Evolutionary conservation across 1,140 invertebrate genomes (phyloP), one percentile per base, ranked within the genome.

Genomic region (Drosophila auraria): DNA sequence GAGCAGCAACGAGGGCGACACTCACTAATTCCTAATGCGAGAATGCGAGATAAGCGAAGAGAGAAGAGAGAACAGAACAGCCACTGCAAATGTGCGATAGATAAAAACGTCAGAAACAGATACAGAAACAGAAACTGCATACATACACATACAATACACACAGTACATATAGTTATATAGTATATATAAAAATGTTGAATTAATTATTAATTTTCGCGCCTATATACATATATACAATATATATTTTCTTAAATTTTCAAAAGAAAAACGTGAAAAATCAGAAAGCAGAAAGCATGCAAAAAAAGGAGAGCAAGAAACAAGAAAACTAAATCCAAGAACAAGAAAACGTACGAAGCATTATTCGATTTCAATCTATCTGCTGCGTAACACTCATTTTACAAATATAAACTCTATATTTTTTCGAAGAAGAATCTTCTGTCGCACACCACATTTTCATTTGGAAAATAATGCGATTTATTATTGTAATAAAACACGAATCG

Each of bases 171-270:
- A 83, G 82, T 83, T 84, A 87, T 75, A 89, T 89, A 87, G 84
- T 89, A 87, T 89, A 87, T 89, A 87, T 89, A 81, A 82, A 68
- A 81, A 90, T 89, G 86, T 89, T 90, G 82, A 89, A 89, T 90
- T 86, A 89, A 89, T 90, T 80, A 86, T 86, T 89, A 89, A 89
- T 90, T 90, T 89, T 84, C 84, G 80, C 86, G 84, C 78, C 62
- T 87, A 83, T 80, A 80, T 83, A 81, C 73, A 89, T 73, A 81
- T 76, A 89, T 73, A 89, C 62, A 83, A 78, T 87, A 82, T 89
- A 87, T 87, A 89, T 87, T 84, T 89, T 86, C 86, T 76, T 84
- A 89, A 90, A 78, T 90, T 89, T 84, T 84, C 86, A 82, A 84
- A 89, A 87, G 51, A 27, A 62, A 57, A 74, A 60, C 42, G 65